Evolutionary conservation across 2,113 vertebrate species (phyloP).

Genomic region (Nothobranchius kuhntae): DNA sequence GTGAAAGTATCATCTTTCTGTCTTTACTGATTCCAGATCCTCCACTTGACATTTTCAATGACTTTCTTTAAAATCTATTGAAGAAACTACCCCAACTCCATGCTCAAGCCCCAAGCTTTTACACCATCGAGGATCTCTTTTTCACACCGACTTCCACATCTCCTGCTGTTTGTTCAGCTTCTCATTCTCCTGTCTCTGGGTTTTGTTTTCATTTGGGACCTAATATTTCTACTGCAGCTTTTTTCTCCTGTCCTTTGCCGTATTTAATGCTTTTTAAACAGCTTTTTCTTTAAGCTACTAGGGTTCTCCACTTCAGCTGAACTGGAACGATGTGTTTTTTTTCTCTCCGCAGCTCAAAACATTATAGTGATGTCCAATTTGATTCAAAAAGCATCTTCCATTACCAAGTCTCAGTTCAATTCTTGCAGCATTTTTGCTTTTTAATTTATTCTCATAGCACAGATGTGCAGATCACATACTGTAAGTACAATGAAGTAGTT

Average conservation of each 20-base stretch:
- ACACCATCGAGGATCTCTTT: background rate
- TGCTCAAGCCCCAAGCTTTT: background rate
- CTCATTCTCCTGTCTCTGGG: constrained; percentile 9
- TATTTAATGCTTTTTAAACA: background rate
- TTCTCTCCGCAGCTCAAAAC: background rate
- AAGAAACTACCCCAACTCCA: background rate
- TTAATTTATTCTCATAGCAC: too few relatives aligned
- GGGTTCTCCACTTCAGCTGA: background rate
- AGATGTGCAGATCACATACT: too few relatives aligned
- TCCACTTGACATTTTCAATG: background rate
- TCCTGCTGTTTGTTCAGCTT: background rate
- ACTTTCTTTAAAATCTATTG: background rate
- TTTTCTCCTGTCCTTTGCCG: constrained; percentile 15
- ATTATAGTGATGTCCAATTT: too few relatives aligned
- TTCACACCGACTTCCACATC: too few relatives aligned
- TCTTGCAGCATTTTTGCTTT: too few relatives aligned
- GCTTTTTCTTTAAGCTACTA: background rate
- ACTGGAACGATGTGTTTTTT: background rate
- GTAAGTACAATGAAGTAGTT: too few relatives aligned
- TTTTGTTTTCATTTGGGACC: background rate
- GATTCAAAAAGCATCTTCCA: too few relatives aligned
- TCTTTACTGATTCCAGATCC: too few relatives aligned
- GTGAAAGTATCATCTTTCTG: too few relatives aligned
- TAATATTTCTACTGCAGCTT: constrained; percentile 4
- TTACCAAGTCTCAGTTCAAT: too few relatives aligned